Conservation (phyloP, 2,797 vertebrate species). For the Ambastaia sidthimunki region DNA sequence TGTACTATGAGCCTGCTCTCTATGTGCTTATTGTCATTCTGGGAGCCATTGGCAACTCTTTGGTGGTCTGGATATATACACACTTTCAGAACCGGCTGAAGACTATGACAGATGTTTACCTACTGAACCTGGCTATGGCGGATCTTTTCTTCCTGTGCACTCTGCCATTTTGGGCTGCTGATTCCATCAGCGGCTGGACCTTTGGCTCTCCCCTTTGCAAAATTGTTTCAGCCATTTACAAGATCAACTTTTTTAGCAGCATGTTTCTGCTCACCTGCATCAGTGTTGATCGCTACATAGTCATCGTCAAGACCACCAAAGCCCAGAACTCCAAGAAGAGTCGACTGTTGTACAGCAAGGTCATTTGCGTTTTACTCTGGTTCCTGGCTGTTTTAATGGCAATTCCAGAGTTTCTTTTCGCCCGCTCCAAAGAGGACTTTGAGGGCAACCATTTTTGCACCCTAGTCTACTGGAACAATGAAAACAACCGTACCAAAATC, state of each 20-base stretch:
- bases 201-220: conserved; percentile 82
- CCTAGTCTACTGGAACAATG: conserved; percentile 68
- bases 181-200: conserved; percentile 78
- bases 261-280: conserved; percentile 87
- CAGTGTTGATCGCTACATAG: conserved; percentile 87
- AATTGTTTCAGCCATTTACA: conserved; percentile 80
- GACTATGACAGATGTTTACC: conserved; percentile 84
- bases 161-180: conserved; percentile 86
- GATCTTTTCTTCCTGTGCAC: conserved; percentile 87
- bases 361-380: conserved; percentile 80
- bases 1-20: conserved; percentile 76
- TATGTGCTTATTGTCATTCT: conserved; percentile 80
- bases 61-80: conserved; percentile 84
- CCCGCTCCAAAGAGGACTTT: conserved; percentile 43
- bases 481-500: conserved; percentile 73
- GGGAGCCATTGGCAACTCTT: conserved; percentile 80
- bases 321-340: conserved; percentile 74
- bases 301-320: conserved; percentile 78
- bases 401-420: conserved; percentile 81
- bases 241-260: conserved; percentile 89
- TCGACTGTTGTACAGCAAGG: conserved; percentile 74
- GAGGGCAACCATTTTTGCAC: conserved; percentile 70
- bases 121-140: conserved; percentile 84
- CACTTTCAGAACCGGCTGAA: conserved; percentile 78
- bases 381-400: conserved; percentile 74